A percentile compares a stretch with the other conserved stretches of the same genome.
phyloP scores from a whole-genome alignment of 2,113 vertebrate species.

The Oryzias javanicus region DNA sequence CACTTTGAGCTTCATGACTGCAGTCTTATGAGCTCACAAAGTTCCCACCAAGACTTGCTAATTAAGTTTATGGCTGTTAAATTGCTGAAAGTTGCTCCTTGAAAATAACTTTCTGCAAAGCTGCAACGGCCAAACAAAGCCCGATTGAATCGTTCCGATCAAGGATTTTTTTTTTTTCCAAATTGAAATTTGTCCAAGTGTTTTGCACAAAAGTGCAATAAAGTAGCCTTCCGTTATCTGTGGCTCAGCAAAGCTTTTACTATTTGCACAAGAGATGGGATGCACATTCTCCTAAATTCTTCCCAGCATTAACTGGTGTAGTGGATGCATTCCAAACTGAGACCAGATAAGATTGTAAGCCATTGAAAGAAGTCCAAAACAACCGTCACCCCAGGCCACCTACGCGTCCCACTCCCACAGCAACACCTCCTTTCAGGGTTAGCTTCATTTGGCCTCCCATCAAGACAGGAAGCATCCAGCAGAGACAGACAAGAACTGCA shows the following conservation, averaged over 20 bases:
- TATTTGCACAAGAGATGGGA: conserved; percentile 26
- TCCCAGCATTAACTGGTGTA: conserved; percentile 39
- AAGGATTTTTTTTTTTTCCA: conserved; percentile 11
- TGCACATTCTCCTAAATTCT: conserved; percentile 52
- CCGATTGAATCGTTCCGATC: conserved; percentile 13
- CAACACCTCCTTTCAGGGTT: conserved; percentile 71
- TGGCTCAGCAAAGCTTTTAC: conserved; percentile 32
- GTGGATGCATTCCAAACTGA: conserved; percentile 68
- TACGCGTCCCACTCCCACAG: conserved; percentile 33
- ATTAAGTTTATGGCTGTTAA: conserved; percentile 48
- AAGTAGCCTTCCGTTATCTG: not conserved
- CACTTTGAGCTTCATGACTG: conserved; percentile 20
- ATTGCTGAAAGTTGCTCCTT: conserved; percentile 30
- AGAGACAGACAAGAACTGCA: conserved; percentile 47
- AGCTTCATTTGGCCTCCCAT: conserved; percentile 59
- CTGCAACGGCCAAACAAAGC: conserved; percentile 37
- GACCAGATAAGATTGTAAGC: conserved; percentile 71
- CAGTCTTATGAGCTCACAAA: conserved; percentile 19
- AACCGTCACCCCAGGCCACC: conserved; percentile 27
- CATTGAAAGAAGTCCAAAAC: conserved; percentile 65
- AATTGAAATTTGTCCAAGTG: conserved; percentile 2
- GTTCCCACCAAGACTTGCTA: conserved; percentile 31
- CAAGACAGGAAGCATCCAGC: conserved; percentile 71
- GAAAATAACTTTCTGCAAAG: conserved; percentile 25
- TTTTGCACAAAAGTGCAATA: conserved; percentile 10